Conservation (phyloP, 1,140 invertebrate species). For the Heliconius congener region DNA sequence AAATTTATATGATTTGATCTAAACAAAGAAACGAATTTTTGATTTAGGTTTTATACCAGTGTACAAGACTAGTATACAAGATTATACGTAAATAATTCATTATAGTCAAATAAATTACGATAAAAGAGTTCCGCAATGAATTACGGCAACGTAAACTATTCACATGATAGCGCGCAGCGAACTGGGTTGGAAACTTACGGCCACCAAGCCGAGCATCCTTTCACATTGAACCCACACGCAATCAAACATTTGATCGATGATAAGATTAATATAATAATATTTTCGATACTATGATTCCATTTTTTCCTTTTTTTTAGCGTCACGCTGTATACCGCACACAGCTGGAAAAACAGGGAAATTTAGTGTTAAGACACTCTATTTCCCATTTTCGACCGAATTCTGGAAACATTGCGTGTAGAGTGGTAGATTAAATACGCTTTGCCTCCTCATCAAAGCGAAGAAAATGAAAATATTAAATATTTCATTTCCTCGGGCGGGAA, state of each 20-base stretch:
- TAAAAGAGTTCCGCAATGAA: slow-evolving; percentile 55
- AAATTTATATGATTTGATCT: not conserved
- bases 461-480: too few species aligned
- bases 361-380: too few species aligned
- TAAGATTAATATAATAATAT: slow-evolving; percentile 39
- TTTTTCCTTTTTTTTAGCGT: too few species aligned
- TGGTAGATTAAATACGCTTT: too few species aligned
- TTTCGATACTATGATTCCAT: too few species aligned
- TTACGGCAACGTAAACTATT: slow-evolving; percentile 48
- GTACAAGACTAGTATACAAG: too few species aligned
- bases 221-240: slow-evolving; percentile 57
- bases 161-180: slow-evolving; percentile 53
- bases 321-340: too few species aligned
- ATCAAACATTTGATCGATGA: slow-evolving; percentile 43
- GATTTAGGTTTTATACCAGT: not conserved
- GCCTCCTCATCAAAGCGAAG: too few species aligned
- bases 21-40: not conserved
- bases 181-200: slow-evolving; percentile 66
- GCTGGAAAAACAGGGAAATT: too few species aligned
- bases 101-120: slow-evolving; percentile 21
- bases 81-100: not conserved
- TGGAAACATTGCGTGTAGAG: too few species aligned
- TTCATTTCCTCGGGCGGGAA: too few species aligned
- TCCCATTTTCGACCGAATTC: too few species aligned
- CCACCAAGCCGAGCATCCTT: slow-evolving; percentile 51